Percentiles rank a stretch among this genome's conserved stretches.
phyloP scores from a whole-genome alignment of 2,113 vertebrate species.

The Alethe diademata region DNA sequence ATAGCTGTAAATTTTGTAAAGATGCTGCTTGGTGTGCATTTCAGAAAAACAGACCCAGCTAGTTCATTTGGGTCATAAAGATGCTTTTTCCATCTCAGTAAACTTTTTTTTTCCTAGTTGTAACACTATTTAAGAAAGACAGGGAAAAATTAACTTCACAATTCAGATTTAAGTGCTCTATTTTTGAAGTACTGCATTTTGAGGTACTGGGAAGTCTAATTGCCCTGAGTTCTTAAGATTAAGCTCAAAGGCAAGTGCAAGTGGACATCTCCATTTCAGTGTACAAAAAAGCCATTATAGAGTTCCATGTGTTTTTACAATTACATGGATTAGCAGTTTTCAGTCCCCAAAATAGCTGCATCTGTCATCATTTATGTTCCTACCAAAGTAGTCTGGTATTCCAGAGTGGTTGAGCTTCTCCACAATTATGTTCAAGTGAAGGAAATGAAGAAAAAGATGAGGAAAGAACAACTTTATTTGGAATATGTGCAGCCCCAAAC shows the following conservation, averaged over 20 bases:
- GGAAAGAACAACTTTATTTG: conserved; percentile 6
- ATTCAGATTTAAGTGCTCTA: neutral
- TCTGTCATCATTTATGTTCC: conserved; percentile 49
- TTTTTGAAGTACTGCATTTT: neutral
- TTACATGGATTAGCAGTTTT: conserved; percentile 36
- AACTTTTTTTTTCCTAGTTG: neutral
- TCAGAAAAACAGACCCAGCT: neutral
- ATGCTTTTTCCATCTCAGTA: neutral
- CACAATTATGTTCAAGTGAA: conserved; percentile 51
- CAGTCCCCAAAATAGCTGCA: conserved; percentile 24
- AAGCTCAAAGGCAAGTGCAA: neutral
- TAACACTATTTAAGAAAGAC: neutral
- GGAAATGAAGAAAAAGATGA: conserved; percentile 48
- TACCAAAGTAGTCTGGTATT: conserved; percentile 52
- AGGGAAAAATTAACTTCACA: neutral
- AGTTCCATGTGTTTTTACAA: conserved; percentile 19
- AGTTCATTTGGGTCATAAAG: neutral
- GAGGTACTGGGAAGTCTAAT: neutral
- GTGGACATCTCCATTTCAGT: neutral
- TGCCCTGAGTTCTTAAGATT: neutral
- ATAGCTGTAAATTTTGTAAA: neutral
- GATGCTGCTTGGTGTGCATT: neutral
- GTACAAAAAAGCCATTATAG: neutral
- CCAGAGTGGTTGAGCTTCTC: conserved; percentile 49
- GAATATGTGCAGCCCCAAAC: neutral